These are phyloP conservation scores for Nycticorax nycticorax DNA, from an alignment of 2,113 vertebrate genomes.

Conservation along the genomic window DNA sequence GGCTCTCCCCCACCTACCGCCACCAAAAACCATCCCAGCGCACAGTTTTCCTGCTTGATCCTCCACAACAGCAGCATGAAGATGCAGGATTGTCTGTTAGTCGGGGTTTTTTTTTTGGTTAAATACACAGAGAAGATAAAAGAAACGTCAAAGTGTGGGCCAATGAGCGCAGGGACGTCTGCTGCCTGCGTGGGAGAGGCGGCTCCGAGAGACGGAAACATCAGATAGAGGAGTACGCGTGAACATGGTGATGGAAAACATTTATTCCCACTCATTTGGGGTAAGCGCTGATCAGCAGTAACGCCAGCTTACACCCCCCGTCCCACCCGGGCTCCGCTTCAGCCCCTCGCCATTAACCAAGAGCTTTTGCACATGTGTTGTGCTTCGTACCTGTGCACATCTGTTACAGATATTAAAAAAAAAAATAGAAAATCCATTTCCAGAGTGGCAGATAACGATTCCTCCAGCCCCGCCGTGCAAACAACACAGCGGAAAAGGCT, in stretches of 20 bases:
- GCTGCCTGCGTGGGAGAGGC: not conserved
- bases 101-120: not conserved
- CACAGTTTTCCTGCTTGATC: not conserved
- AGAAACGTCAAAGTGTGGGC: not conserved
- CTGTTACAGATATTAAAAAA: not conserved
- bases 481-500: constrained; percentile 42
- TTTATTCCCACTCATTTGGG: not conserved
- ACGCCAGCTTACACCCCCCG: not conserved
- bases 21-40: not conserved
- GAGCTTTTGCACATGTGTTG: rapidly evolving
- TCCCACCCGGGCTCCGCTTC: not conserved
- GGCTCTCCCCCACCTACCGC: not conserved
- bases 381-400: rapidly evolving
- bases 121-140: not conserved
- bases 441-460: constrained; percentile 40
- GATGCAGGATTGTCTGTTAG: rapidly evolving
- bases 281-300: not conserved
- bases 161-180: rapidly evolving
- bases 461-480: constrained; percentile 6
- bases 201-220: not conserved
- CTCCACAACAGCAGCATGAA: not conserved
- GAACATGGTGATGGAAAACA: not conserved
- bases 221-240: not conserved
- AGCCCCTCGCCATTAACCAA: not conserved
- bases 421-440: not conserved